Conservation (phyloP, 1,140 invertebrate species). For the Laupala kohalensis region DNA sequence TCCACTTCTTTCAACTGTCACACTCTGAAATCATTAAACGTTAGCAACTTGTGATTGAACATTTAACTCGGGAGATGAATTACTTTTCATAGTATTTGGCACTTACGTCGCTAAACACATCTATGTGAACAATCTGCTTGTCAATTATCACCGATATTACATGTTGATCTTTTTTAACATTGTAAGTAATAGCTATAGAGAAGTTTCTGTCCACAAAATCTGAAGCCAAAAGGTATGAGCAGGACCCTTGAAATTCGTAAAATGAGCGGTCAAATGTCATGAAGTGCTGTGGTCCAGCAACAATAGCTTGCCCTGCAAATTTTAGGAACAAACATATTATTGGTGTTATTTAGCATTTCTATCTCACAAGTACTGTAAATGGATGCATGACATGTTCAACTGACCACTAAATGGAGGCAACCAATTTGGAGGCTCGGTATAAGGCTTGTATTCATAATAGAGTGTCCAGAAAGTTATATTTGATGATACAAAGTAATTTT, state of each 20-base stretch:
- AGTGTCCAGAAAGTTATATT: slow-evolving; percentile 59
- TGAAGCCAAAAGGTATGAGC: slow-evolving; percentile 50
- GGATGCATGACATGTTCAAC: slow-evolving; percentile 4
- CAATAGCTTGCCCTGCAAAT: slow-evolving; percentile 47
- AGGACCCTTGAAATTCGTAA: slow-evolving; percentile 49
- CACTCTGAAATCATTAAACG: not conserved
- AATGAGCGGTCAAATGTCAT: slow-evolving; percentile 61
- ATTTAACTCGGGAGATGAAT: not conserved
- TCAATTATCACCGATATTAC: slow-evolving; percentile 24
- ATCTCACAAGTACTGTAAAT: not conserved
- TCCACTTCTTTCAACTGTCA: not conserved
- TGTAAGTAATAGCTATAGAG: slow-evolving; percentile 29
- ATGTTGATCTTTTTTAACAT: slow-evolving; percentile 17
- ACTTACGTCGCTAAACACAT: slow-evolving; percentile 26
- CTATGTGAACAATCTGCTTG: slow-evolving; percentile 26
- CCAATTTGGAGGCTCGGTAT: slow-evolving; percentile 55
- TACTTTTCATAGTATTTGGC: not conserved
- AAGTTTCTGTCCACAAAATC: slow-evolving; percentile 48
- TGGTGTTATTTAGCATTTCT: not conserved
- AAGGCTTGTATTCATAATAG: slow-evolving; percentile 57
- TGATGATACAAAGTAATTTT: slow-evolving; percentile 49
- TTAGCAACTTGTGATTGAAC: too few species aligned
- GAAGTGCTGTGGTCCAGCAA: slow-evolving; percentile 55
- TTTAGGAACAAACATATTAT: slow-evolving; percentile 6
- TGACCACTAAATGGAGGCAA: slow-evolving; percentile 68